Evolutionary conservation across 2,113 vertebrate species (phyloP).

Genomic region (Chaetodon trifascialis): DNA sequence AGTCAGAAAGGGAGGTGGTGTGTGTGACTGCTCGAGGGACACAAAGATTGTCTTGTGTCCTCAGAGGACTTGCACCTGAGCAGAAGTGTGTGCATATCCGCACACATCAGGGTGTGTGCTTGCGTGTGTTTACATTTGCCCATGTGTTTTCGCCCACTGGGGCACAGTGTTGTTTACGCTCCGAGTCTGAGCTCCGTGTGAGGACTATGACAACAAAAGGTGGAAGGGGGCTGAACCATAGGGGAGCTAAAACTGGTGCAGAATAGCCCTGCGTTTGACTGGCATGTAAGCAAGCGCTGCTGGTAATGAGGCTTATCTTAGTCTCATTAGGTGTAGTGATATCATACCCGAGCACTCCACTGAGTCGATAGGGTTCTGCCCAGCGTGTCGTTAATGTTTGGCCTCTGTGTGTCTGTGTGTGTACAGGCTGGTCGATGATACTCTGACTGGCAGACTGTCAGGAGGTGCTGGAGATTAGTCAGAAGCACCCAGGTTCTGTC

Average conservation of each 20-base stretch:
- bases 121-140: conserved; percentile 61
- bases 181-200: conserved; percentile 34
- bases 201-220: conserved; percentile 51
- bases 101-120: conserved; percentile 54
- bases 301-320: conserved; percentile 66
- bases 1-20: conserved; percentile 16
- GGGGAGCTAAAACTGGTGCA: conserved; percentile 47
- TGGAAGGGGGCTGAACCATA: conserved; percentile 13
- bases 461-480: conserved; percentile 52
- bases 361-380: conserved; percentile 54
- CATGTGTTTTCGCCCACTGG: conserved; percentile 52
- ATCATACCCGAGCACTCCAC: conserved; percentile 62
- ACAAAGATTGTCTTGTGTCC: conserved; percentile 65
- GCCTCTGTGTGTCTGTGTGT: conserved; percentile 18
- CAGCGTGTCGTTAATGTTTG: conserved; percentile 55
- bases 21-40: conserved; percentile 51
- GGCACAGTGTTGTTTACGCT: conserved; percentile 65
- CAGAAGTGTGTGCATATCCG: conserved; percentile 37
- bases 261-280: conserved; percentile 56
- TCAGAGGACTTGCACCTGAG: conserved; percentile 61
- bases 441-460: conserved; percentile 60
- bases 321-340: conserved; percentile 69
- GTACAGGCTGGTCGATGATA: conserved; percentile 42
- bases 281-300: conserved; percentile 44
- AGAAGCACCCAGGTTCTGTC: conserved; percentile 17